A percentile compares a stretch with the other conserved stretches of the same genome.
These are phyloP conservation scores for Hemicordylus capensis DNA, from an alignment of 2,113 vertebrate species.

Conservation along the genomic window DNA sequence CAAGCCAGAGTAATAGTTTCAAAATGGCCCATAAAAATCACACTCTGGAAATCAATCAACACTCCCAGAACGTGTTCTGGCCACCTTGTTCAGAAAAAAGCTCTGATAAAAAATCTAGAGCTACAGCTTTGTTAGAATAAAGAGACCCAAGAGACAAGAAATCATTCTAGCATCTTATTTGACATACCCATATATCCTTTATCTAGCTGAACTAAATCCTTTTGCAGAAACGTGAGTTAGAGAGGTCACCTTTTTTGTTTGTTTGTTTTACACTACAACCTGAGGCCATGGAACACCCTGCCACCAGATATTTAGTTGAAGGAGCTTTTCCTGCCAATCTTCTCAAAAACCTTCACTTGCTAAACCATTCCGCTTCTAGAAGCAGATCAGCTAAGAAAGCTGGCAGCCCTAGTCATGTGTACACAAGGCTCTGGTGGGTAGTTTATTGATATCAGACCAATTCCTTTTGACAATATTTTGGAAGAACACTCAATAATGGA, in stretches of 20 bases:
- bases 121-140: constrained; percentile 13
- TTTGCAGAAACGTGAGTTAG: constrained; percentile 26
- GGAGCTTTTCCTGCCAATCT: not conserved
- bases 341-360: not conserved
- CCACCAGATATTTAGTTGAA: not conserved
- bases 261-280: no score
- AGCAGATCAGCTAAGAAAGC: not conserved
- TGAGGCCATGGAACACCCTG: not conserved
- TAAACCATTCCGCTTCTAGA: not conserved
- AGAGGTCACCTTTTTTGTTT: not conserved
- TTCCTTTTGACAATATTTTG: not conserved
- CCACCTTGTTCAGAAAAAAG: constrained; percentile 36
- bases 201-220: constrained; percentile 35
- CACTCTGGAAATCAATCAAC: constrained; percentile 47
- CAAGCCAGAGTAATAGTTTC: not conserved
- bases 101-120: constrained; percentile 52
- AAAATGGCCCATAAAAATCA: constrained; percentile 4
- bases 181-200: constrained; percentile 34
- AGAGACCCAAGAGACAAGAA: constrained; percentile 39
- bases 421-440: not conserved
- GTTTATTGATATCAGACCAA: not conserved
- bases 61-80: constrained; percentile 39
- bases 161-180: constrained; percentile 41
- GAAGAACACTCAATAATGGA: not conserved
- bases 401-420: not conserved